These are phyloP conservation scores for Aegithalos caudatus DNA, from an alignment of 2,113 vertebrate species.

Conservation along the genomic window DNA sequence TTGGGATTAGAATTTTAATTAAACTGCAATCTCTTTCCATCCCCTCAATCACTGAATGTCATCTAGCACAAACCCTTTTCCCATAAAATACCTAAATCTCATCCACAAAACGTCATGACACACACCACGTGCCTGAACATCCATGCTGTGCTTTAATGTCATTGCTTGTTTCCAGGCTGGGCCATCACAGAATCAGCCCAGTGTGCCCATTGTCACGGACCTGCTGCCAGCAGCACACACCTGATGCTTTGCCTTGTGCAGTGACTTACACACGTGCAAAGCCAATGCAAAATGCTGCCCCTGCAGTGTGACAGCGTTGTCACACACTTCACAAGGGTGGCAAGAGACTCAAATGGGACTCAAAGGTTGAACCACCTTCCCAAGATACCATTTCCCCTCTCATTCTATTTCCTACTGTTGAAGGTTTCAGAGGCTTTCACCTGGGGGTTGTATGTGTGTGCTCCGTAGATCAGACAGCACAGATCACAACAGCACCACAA, in stretches of 20 bases:
- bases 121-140: not conserved
- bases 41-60: slow-evolving; percentile 26
- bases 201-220: not conserved
- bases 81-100: slow-evolving; percentile 30
- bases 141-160: not conserved
- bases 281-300: not conserved
- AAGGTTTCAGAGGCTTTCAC: not conserved
- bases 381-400: not conserved
- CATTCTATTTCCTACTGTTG: not conserved
- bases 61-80: slow-evolving; percentile 26
- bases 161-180: not conserved
- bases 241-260: not conserved
- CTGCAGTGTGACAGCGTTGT: not conserved
- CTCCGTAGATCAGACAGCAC: not conserved
- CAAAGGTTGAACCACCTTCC: not conserved
- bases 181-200: not conserved
- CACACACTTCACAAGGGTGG: not conserved
- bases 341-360: not conserved
- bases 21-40: slow-evolving; percentile 68
- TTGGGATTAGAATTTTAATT: slow-evolving; percentile 75
- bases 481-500: not conserved
- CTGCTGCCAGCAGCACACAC: not conserved
- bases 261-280: not conserved
- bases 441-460: not conserved
- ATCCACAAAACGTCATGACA: not conserved